Evolutionary conservation across 2,888 invertebrate species (phyloP).

Genomic region (Nephrotoma guestfalica): DNA sequence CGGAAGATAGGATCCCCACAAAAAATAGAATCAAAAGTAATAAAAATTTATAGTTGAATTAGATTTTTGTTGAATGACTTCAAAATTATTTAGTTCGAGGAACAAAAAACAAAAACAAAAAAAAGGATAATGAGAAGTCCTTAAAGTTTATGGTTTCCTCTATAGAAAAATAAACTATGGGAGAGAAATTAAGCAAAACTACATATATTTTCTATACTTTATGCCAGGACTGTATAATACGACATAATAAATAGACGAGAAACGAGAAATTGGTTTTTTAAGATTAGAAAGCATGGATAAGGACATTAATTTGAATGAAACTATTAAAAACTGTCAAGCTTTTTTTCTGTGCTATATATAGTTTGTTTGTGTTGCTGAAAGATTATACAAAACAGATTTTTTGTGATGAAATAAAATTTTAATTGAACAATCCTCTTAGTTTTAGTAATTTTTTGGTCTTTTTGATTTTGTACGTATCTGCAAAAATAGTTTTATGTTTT

Average conservation of each 20-base stretch:
- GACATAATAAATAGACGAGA: not conserved
- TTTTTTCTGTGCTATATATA: not conserved
- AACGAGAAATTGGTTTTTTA: not conserved
- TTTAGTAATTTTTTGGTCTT: not conserved
- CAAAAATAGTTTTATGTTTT: not conserved
- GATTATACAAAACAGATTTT: not conserved
- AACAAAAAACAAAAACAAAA: not conserved
- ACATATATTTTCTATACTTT: not conserved
- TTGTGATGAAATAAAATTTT: not conserved
- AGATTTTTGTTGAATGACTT: not conserved
- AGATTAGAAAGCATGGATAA: not conserved
- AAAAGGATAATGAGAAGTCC: not conserved
- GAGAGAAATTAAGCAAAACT: not conserved
- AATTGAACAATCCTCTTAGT: not conserved
- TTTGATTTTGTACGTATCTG: not conserved
- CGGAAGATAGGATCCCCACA: not conserved
- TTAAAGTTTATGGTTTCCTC: not conserved
- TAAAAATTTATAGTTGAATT: not conserved
- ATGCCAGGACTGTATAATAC: not conserved
- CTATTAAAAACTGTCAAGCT: not conserved
- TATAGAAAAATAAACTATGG: not conserved
- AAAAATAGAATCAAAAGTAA: not conserved
- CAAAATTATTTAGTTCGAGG: not conserved
- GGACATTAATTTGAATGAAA: not conserved
- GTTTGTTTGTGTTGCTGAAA: not conserved